phyloP scores from a whole-genome alignment of 2,888 invertebrate species.

The Candidula unifasciata region DNA sequence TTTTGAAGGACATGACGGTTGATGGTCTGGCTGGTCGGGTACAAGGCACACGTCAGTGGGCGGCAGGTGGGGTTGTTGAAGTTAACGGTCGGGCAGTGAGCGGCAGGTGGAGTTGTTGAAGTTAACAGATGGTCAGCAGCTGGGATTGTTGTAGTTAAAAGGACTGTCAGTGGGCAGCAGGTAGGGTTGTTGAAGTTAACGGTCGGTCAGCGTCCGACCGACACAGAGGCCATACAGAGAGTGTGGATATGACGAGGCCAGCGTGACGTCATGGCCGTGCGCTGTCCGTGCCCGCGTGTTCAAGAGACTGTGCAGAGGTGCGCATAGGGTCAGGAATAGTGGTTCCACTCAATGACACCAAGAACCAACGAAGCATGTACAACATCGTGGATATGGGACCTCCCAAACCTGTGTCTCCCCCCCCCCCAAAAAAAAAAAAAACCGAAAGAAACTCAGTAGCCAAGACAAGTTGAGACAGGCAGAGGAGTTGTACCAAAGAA shows the following conservation, averaged over 20 bases:
- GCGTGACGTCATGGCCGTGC: too few relatives aligned
- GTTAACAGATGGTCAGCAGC: not conserved
- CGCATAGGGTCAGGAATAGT: too few relatives aligned
- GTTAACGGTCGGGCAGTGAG: not conserved
- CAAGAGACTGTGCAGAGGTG: too few relatives aligned
- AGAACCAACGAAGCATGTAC: too few relatives aligned
- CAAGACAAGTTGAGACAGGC: too few relatives aligned
- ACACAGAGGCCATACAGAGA: not conserved
- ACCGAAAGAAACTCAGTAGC: too few relatives aligned
- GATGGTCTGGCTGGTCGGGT: not conserved
- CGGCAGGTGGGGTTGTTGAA: not conserved
- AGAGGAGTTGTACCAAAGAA: too few relatives aligned
- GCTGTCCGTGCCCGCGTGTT: too few relatives aligned
- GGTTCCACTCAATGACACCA: too few relatives aligned
- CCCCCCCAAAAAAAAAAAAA: too few relatives aligned
- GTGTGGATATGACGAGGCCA: not conserved
- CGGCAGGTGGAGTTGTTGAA: not conserved
- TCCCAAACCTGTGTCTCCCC: too few relatives aligned
- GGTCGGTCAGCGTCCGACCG: not conserved
- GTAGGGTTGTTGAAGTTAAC: not conserved
- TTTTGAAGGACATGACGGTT: not conserved
- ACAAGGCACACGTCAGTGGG: not conserved
- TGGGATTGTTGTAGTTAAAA: not conserved
- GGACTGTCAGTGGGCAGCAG: not conserved
- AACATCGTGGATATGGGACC: too few relatives aligned